Evolutionary conservation across 2,888 invertebrate genomes (phyloP).

Genomic region (Metopia argyrocephala): DNA sequence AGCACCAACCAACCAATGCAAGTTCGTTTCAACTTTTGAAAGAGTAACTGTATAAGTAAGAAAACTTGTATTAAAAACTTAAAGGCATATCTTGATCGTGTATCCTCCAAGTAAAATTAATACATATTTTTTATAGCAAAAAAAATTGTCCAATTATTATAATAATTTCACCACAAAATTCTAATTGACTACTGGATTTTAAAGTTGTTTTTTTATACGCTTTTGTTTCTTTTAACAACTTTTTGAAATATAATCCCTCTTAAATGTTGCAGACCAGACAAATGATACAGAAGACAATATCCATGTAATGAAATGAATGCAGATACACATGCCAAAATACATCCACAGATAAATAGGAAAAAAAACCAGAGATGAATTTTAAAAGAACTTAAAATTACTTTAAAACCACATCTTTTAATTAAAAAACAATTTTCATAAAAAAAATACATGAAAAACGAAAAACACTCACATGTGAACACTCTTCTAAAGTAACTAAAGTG

Average conservation of each 20-base stretch:
- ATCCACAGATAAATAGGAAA: neutral
- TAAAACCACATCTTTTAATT: constrained; percentile 60
- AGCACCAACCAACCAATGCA: too few species aligned
- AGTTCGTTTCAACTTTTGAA: too few species aligned
- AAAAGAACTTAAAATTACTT: constrained; percentile 35
- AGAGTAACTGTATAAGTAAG: too few species aligned
- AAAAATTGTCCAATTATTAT: neutral
- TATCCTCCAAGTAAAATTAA: too few species aligned
- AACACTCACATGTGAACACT: neutral
- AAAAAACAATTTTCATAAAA: constrained; percentile 59
- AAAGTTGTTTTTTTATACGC: neutral
- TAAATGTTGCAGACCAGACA: constrained; percentile 40
- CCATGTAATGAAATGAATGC: constrained; percentile 48
- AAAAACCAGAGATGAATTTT: neutral
- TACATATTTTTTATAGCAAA: neutral
- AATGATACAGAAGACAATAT: constrained; percentile 2
- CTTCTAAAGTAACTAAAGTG: constrained; percentile 32
- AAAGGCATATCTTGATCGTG: too few species aligned
- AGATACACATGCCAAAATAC: constrained; percentile 30
- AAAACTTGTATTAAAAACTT: too few species aligned
- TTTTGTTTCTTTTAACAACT: constrained; percentile 7
- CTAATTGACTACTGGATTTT: constrained; percentile 16
- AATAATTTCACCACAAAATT: constrained; percentile 22
- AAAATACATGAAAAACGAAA: neutral
- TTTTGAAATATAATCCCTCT: constrained; percentile 46